phyloP scores from a whole-genome alignment of 2,888 invertebrate genomes.

The Chirona hameri region DNA sequence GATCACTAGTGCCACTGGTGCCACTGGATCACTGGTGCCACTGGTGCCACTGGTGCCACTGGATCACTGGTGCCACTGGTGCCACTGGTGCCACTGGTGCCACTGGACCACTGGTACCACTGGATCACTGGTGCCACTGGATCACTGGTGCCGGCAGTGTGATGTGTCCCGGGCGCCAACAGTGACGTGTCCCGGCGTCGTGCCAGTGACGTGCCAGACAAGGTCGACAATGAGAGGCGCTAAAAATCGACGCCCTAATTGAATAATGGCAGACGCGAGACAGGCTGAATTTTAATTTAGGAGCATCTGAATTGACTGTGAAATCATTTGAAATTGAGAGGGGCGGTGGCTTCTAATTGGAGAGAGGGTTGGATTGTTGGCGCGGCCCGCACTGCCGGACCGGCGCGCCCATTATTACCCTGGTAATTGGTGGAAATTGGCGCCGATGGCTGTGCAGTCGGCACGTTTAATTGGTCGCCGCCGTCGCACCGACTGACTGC shows the following conservation, averaged over 20 bases:
- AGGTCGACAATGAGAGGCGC: background rate
- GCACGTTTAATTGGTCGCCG: slow-evolving; percentile 6
- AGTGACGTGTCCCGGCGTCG: no score
- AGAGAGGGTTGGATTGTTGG: background rate
- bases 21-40: no score
- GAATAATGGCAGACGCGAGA: slow-evolving; percentile 11
- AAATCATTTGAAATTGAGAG: slow-evolving; percentile 29
- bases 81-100: no score
- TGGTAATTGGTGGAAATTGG: slow-evolving; percentile 22
- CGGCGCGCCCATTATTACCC: background rate
- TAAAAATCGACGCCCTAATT: slow-evolving; percentile 9
- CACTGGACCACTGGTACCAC: no score
- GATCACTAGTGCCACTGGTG: no score
- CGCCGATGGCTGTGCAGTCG: background rate
- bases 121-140: no score
- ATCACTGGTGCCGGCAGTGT: no score
- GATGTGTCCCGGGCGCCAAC: no score
- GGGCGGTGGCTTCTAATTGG: slow-evolving; percentile 2
- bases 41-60: no score
- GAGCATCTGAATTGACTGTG: slow-evolving; percentile 9
- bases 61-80: no score
- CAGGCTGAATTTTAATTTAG: slow-evolving; percentile 26
- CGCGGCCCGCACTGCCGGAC: background rate
- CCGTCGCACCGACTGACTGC: background rate
- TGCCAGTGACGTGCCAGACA: background rate